Conservation (phyloP, 2,888 invertebrate species). For the Ormyrus rosae region DNA sequence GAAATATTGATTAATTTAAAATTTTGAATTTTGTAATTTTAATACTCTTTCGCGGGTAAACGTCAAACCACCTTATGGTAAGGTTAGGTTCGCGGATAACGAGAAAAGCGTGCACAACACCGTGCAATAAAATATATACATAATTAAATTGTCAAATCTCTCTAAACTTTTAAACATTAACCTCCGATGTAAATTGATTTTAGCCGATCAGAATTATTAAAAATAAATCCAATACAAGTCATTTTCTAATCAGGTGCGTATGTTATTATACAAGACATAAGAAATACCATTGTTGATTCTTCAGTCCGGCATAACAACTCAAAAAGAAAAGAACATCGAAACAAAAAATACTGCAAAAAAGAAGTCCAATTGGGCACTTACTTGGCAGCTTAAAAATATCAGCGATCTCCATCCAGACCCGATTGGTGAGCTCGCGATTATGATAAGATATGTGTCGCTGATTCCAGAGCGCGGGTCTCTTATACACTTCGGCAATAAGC, state of each 20-base stretch:
- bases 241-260: too few relatives aligned
- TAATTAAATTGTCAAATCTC: background rate
- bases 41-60: too few relatives aligned
- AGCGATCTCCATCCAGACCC: slow-evolving; percentile 75
- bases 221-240: too few relatives aligned
- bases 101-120: background rate
- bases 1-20: too few relatives aligned
- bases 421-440: slow-evolving; percentile 74
- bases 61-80: background rate
- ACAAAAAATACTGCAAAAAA: slow-evolving; percentile 22
- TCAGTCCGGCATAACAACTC: background rate
- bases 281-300: too few relatives aligned
- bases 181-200: too few relatives aligned
- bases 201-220: too few relatives aligned
- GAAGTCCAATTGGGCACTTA: slow-evolving; percentile 62
- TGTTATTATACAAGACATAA: too few relatives aligned
- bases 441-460: slow-evolving; percentile 74
- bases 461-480: slow-evolving; percentile 74
- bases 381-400: slow-evolving; percentile 71
- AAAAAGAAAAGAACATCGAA: background rate
- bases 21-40: too few relatives aligned
- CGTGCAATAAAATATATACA: background rate
- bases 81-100: slow-evolving; percentile 23
- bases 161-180: background rate
- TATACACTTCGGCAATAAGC: slow-evolving; percentile 73